Conservation (phyloP, 1,140 invertebrate species). For the Trachymyrmex septentrionalis region DNA sequence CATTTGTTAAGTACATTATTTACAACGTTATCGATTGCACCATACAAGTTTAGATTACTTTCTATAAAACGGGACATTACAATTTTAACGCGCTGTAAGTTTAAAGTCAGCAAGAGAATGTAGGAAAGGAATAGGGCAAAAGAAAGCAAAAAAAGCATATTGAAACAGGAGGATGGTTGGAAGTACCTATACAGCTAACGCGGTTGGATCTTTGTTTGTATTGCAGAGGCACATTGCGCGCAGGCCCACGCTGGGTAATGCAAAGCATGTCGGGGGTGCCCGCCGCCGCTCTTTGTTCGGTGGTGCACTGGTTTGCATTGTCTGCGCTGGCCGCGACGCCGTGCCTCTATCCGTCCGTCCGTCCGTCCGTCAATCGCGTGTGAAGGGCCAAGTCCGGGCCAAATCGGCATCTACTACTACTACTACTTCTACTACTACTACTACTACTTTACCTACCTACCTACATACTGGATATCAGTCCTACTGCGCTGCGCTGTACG, state of each 20-base stretch:
- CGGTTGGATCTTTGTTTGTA: conserved; percentile 87
- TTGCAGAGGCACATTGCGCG: conserved; percentile 87
- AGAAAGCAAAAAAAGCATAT: conserved; percentile 66
- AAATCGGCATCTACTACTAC: conserved; percentile 78
- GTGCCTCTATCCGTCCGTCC: conserved; percentile 85
- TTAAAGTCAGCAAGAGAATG: conserved; percentile 41
- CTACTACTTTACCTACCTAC: conserved; percentile 78
- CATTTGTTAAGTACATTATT: neutral
- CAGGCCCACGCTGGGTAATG: conserved; percentile 87
- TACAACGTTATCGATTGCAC: neutral
- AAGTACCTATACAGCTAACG: conserved; percentile 82
- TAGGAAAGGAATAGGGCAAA: conserved; percentile 62
- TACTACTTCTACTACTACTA: conserved; percentile 70
- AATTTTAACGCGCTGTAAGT: conserved; percentile 39
- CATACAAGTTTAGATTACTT: neutral
- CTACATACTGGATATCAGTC: conserved; percentile 83
- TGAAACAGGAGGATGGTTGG: conserved; percentile 71
- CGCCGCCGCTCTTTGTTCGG: conserved; percentile 84
- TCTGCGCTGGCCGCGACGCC: conserved; percentile 87
- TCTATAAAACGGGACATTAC: conserved; percentile 44
- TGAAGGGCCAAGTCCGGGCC: conserved; percentile 80
- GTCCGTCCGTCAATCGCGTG: conserved; percentile 80
- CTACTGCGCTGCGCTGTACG: conserved; percentile 80
- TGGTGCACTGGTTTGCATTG: conserved; percentile 86
- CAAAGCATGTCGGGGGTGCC: conserved; percentile 85